phyloP scores from a whole-genome alignment of 2,113 vertebrate species.

The Pholis gunnellus region DNA sequence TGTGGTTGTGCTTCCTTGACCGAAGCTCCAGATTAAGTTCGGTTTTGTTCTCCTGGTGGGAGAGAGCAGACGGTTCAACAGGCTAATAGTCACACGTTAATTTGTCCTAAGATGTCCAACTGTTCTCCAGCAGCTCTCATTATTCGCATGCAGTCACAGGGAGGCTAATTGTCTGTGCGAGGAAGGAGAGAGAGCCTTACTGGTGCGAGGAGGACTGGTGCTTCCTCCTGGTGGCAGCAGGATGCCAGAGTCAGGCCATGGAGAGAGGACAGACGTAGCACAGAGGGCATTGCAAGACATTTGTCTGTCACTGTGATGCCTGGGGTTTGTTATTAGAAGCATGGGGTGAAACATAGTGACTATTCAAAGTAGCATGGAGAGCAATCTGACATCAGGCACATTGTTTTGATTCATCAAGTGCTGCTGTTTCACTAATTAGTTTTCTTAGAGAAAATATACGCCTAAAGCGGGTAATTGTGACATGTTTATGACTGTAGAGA shows the following conservation, averaged over 20 bases:
- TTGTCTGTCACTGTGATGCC: constrained; percentile 56
- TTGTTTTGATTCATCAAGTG: constrained; percentile 69
- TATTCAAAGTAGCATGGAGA: constrained; percentile 54
- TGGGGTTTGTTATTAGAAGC: constrained; percentile 74
- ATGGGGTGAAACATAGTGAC: constrained; percentile 43
- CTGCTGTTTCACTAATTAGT: constrained; percentile 74
- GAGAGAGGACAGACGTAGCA: constrained; percentile 49
- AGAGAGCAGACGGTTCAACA: constrained; percentile 65
- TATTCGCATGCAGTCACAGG: constrained; percentile 85
- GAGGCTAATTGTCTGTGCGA: constrained; percentile 80
- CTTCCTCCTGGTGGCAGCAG: constrained; percentile 67
- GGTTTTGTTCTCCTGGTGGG: constrained; percentile 47
- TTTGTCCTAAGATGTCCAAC: constrained; percentile 84
- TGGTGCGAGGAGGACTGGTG: constrained; percentile 68
- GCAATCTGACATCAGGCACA: constrained; percentile 57
- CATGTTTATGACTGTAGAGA: constrained; percentile 48
- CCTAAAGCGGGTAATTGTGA: constrained; percentile 67
- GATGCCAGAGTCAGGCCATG: constrained; percentile 48
- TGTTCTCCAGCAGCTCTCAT: constrained; percentile 82
- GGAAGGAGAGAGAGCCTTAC: constrained; percentile 66
- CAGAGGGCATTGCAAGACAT: constrained; percentile 53
- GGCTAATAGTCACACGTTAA: constrained; percentile 73
- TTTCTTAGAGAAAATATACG: constrained; percentile 49
- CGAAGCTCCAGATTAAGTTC: constrained; percentile 27
- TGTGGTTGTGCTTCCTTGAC: constrained; percentile 31